Base-by-base conservation (phyloP, 2,888 invertebrate genomes). In the Gisinianus flammeolus region DNA sequence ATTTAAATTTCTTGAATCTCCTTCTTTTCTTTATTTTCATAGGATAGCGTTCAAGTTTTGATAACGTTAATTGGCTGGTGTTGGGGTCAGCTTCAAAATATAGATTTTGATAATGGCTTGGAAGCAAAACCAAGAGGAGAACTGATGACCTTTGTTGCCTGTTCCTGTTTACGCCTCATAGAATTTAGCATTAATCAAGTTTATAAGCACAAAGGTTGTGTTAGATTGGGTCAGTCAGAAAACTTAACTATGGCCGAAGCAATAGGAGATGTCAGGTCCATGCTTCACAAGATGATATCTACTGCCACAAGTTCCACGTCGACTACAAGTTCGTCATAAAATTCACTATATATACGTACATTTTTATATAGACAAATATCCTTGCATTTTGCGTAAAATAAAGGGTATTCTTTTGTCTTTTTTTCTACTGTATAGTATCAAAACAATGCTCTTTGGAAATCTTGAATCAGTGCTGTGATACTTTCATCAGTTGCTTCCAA, bases 401-500 rank as follows among this genome's bases (percentile, higher is more conserved):
- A 64, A 10, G 22, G n/a, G 10, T n/a, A n/a, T n/a, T n/a, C n/a
- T n/a, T n/a, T n/a, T n/a, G n/a, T n/a, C n/a, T n/a, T n/a, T n/a
- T n/a, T n/a, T n/a, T n/a, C n/a, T n/a, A n/a, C n/a, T n/a, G n/a
- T n/a, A 54, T 8, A 8, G 26, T 58, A 33, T 24, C 69, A 4
- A 76, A 33, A 35, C 56, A 33, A n/a, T 67, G 64, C 35, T 64
- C 72, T 10, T n/a, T 72, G 30, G 91, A 92, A 44, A 93, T 97
- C 82, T 88, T 97, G 76, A 93, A 93, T 74, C 97, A 98, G 87
- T 95, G 96, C 78, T 95, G 97, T 84, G 91, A 92, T 76, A 96
- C 97, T 0, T 95, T 96, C 86, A 93, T 95, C 0, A 90, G 93
- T 2, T 96, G 97, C 86, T 98, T 96, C 86, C 96, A 97, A 87